Base-by-base conservation (phyloP, 2,888 invertebrate species). In the Ormyrus labotus region DNA sequence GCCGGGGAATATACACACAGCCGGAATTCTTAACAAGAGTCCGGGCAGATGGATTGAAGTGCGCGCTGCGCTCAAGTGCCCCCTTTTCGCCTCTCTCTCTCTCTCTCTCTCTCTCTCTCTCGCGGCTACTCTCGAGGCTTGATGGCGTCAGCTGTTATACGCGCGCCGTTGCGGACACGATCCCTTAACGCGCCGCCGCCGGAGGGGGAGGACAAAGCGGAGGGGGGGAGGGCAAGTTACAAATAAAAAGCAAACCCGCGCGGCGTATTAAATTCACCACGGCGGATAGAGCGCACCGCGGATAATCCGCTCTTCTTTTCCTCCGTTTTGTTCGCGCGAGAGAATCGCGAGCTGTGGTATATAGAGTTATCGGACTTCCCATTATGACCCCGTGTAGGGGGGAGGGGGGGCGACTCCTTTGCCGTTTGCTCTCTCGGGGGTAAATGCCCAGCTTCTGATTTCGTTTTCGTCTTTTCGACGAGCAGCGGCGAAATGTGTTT, bases 141-240 rank as follows among this genome's bases (percentile, higher is more conserved):
- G 87, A 90, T 89, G 86, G 89, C 89, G 90, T 89, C 90, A 90
- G 90, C 89, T 89, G 89, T 88, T 89, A 88, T 87, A 85, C 87
- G 88, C 87, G 86, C 87, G 88, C 87, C 87, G 86, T 87, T 87
- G 87, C 85, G 87, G 86, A 84, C 84, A 84, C 34, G 34, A 83
- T 84, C 83, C 78, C 75, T 83, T 81, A 74, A 70, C 61, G 55
- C 50, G 51, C 58, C 34, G n/a, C 11, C 50, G 53, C 48, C 45
- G 13, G 51, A 60, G 50, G 34, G 6, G 5, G 50, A 47, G 34
- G 8, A 71, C 48, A 76, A 51, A 67, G 9, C 50, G n/a, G 13
- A 8, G 6, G 55, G 11, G 0, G 11, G 1, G 7, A 47, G 61
- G 48, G 19, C 64, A 11, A 55, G 19, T 19, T 19, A 19, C 70